Evolutionary conservation across 2,113 vertebrate species (phyloP).

Genomic region (Leiothrix lutea): DNA sequence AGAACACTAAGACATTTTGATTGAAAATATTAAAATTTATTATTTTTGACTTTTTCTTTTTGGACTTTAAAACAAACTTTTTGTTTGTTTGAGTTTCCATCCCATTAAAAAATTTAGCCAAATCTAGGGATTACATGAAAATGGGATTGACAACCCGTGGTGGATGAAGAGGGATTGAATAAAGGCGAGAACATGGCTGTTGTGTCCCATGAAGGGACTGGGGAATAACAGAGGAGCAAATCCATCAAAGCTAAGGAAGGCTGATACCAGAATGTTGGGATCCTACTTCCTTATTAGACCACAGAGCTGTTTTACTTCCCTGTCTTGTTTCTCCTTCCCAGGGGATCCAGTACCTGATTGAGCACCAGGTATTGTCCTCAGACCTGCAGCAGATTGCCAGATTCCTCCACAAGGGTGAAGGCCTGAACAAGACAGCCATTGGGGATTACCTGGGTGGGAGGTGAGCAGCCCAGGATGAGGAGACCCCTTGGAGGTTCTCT

Average conservation of each 20-base stretch:
- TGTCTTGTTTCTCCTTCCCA: slow-evolving; percentile 33
- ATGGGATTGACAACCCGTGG: background rate
- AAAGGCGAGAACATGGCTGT: background rate
- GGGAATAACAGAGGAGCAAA: background rate
- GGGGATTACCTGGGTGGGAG: slow-evolving; percentile 92
- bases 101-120: background rate
- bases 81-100: background rate
- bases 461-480: slow-evolving; percentile 64
- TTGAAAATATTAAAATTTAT: background rate
- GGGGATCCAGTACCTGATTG: slow-evolving; percentile 87
- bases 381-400: slow-evolving; percentile 77
- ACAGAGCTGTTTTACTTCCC: background rate
- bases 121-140: background rate
- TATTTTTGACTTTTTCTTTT: background rate
- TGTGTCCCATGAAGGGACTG: background rate
- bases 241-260: background rate
- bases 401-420: slow-evolving; percentile 94
- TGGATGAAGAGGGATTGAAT: background rate
- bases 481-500: background rate
- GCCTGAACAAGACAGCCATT: slow-evolving; percentile 94
- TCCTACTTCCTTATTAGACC: background rate
- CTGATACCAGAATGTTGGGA: background rate
- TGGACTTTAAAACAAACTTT: background rate
- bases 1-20: background rate
- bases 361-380: slow-evolving; percentile 79